phyloP scores from a whole-genome alignment of 2,797 vertebrate species.

The Rhynchotus rufescens region DNA sequence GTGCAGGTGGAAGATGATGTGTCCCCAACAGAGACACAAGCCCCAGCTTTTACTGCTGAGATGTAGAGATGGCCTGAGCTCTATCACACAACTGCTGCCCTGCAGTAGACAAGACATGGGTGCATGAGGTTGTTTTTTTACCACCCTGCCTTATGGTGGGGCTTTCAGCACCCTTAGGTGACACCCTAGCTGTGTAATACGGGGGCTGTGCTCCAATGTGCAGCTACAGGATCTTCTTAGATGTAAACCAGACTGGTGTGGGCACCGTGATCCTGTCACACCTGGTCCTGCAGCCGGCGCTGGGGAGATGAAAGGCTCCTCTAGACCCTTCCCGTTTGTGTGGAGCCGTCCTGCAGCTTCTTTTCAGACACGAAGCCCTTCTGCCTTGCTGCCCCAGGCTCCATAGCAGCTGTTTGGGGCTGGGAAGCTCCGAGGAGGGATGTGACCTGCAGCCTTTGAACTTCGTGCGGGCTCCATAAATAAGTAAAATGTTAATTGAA shows the following conservation, averaged over 20 bases:
- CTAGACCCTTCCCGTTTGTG: background rate
- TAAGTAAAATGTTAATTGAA: conserved; percentile 54
- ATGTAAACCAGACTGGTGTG: background rate
- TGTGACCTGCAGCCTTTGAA: background rate
- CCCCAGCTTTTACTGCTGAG: too few relatives aligned
- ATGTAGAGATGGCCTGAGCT: background rate
- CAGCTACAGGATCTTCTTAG: background rate
- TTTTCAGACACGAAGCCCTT: background rate
- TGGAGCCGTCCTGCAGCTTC: background rate
- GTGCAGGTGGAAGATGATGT: background rate
- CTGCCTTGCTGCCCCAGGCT: background rate
- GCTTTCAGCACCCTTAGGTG: background rate
- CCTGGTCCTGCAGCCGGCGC: background rate
- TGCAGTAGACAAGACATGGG: background rate
- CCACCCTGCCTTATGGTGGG: background rate
- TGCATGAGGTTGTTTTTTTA: background rate
- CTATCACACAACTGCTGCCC: background rate
- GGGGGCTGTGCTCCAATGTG: background rate
- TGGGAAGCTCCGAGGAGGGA: background rate
- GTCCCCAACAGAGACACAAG: fast-evolving
- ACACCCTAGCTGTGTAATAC: background rate
- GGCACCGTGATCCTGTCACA: background rate
- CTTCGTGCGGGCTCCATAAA: background rate
- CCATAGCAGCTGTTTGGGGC: background rate
- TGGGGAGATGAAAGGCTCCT: conserved; percentile 9